Evolutionary conservation across 2,888 invertebrate genomes (phyloP).

Genomic region (Sarcophaga subvicina): DNA sequence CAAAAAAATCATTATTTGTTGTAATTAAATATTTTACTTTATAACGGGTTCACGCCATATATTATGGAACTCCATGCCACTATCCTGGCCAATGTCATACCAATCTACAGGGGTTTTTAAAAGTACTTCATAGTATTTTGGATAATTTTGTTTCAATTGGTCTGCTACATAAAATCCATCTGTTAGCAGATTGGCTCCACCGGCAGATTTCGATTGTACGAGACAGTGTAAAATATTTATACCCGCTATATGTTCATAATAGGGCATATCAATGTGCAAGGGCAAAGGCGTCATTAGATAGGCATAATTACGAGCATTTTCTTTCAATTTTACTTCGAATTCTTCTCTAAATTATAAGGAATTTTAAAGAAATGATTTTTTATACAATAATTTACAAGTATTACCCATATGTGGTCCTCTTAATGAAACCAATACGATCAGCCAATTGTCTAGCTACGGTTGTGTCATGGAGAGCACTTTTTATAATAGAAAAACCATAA

Average conservation of each 20-base stretch:
- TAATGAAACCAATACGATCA: slow-evolving; percentile 86
- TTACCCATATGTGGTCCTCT: slow-evolving; percentile 88
- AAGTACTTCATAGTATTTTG: slow-evolving; percentile 84
- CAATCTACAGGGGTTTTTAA: slow-evolving; percentile 86
- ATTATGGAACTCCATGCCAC: slow-evolving; percentile 85
- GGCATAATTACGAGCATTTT: slow-evolving; percentile 88
- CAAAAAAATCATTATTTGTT: not conserved
- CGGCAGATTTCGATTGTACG: slow-evolving; percentile 85
- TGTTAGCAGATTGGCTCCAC: slow-evolving; percentile 86
- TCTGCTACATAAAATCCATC: slow-evolving; percentile 87
- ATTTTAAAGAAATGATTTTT: not conserved
- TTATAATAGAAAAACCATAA: slow-evolving; percentile 86
- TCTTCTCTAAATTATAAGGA: slow-evolving; percentile 82
- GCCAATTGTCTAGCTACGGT: slow-evolving; percentile 84
- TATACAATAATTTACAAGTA: not conserved
- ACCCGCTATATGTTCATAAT: slow-evolving; percentile 88
- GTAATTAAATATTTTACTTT: slow-evolving; percentile 78
- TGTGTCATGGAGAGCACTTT: slow-evolving; percentile 83
- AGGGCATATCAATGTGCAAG: slow-evolving; percentile 89
- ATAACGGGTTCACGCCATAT: slow-evolving; percentile 85
- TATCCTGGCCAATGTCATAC: slow-evolving; percentile 86
- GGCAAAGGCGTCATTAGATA: slow-evolving; percentile 86
- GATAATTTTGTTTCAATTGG: slow-evolving; percentile 83
- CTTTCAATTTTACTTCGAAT: slow-evolving; percentile 86
- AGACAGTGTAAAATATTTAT: slow-evolving; percentile 88